These are phyloP conservation scores for Drymonia ruficornis DNA, from an alignment of 2,888 invertebrate genomes.

Conservation along the genomic window DNA sequence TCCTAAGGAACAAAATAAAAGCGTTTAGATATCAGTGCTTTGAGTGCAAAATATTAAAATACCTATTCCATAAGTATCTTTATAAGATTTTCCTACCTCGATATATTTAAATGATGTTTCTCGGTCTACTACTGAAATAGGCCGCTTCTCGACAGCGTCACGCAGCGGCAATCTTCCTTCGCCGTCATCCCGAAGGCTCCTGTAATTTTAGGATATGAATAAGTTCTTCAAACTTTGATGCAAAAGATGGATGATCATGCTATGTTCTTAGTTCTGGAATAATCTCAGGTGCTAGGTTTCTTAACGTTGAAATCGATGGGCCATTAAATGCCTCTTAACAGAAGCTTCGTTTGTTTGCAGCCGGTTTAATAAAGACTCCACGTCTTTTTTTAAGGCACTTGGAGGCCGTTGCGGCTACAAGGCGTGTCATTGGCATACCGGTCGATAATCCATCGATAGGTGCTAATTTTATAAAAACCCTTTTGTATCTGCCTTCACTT, in stretches of 20 bases:
- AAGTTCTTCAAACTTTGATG: background rate
- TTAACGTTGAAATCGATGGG: no score
- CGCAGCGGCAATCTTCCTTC: slow-evolving; percentile 86
- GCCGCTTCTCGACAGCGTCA: slow-evolving; percentile 88
- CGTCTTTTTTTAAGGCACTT: background rate
- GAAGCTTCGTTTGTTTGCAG: background rate
- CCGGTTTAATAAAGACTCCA: background rate
- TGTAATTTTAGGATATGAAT: slow-evolving; percentile 29
- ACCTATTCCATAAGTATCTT: no score
- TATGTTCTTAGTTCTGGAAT: no score
- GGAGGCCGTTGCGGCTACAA: background rate
- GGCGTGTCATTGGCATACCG: background rate
- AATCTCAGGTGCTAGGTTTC: no score
- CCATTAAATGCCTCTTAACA: no score
- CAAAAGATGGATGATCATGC: no score
- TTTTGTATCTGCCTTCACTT: slow-evolving; percentile 27
- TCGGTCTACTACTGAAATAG: slow-evolving; percentile 65
- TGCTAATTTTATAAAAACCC: background rate
- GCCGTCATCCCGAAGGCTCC: slow-evolving; percentile 69
- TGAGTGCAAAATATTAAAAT: background rate
- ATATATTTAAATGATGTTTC: slow-evolving; percentile 56
- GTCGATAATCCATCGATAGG: background rate
- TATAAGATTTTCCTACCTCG: slow-evolving; percentile 47
- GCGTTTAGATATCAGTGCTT: background rate
- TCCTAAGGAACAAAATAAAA: slow-evolving; percentile 44